Evolutionary conservation across 2,888 invertebrate species (phyloP).

Genomic region (Pollenia griseotomentosa): DNA sequence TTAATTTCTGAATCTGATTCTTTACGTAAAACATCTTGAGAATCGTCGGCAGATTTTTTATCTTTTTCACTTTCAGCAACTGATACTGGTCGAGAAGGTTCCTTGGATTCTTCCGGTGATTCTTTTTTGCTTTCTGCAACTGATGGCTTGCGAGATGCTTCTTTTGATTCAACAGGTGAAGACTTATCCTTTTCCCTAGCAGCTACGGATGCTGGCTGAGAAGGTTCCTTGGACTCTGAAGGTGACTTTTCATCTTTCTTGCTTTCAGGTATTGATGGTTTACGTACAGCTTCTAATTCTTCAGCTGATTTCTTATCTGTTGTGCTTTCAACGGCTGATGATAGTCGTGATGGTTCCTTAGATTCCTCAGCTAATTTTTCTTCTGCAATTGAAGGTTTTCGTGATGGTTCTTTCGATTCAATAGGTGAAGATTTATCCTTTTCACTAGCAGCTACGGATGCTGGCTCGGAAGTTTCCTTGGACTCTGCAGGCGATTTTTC

Average conservation of each 20-base stretch:
- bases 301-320: conserved; percentile 54
- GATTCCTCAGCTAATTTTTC: conserved; percentile 58
- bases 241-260: conserved; percentile 40
- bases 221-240: conserved; percentile 48
- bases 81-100: conserved; percentile 74
- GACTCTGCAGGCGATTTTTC: conserved; percentile 51
- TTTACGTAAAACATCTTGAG: conserved; percentile 35
- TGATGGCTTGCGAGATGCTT: conserved; percentile 62
- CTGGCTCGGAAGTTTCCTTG: conserved; percentile 59
- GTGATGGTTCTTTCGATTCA: conserved; percentile 46
- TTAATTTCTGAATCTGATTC: conserved; percentile 37
- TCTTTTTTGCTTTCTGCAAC: conserved; percentile 61
- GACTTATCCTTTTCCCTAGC: conserved; percentile 57
- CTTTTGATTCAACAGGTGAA: conserved; percentile 63
- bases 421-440: conserved; percentile 61
- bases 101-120: conserved; percentile 69
- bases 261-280: conserved; percentile 65
- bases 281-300: conserved; percentile 42
- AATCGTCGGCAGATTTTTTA: conserved; percentile 20
- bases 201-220: conserved; percentile 55
- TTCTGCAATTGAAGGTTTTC: conserved; percentile 68
- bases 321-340: conserved; percentile 61
- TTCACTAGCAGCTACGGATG: conserved; percentile 68
- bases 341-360: conserved; percentile 50
- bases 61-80: conserved; percentile 51